A percentile compares a stretch with the other conserved stretches of the same genome.
phyloP scores from a whole-genome alignment of 2,888 invertebrate genomes.

The Dendrolimus pini region DNA sequence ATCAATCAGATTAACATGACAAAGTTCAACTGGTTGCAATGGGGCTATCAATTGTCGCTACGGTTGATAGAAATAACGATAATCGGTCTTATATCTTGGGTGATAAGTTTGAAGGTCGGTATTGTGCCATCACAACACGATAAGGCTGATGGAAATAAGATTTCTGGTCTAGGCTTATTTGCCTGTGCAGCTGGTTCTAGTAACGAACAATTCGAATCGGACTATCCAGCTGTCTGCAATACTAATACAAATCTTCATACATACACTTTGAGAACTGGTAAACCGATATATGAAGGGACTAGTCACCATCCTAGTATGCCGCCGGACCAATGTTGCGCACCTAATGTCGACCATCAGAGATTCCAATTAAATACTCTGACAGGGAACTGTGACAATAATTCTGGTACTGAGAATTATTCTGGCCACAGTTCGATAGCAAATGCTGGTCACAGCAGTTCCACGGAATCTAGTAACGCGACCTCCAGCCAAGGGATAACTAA shows the following conservation, averaged over 20 bases:
- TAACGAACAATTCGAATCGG: constrained; percentile 88
- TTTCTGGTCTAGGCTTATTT: constrained; percentile 86
- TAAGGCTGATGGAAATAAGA: constrained; percentile 80
- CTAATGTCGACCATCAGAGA: constrained; percentile 61
- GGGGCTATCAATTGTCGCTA: constrained; percentile 92
- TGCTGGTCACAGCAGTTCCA: constrained; percentile 71
- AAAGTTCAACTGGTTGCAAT: constrained; percentile 91
- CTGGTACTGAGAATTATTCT: constrained; percentile 79
- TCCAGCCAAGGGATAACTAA: constrained; percentile 71
- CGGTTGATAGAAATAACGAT: constrained; percentile 92
- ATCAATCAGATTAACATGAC: constrained; percentile 75
- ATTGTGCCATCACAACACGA: constrained; percentile 81
- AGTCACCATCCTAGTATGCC: constrained; percentile 59
- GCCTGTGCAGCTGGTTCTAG: constrained; percentile 90
- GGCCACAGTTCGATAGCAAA: constrained; percentile 77
- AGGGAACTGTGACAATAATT: constrained; percentile 77
- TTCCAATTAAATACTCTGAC: constrained; percentile 74
- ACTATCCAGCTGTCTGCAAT: constrained; percentile 90
- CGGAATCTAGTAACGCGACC: constrained; percentile 70
- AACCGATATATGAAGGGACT: constrained; percentile 83
- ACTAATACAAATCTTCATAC: constrained; percentile 91
- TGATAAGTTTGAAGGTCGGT: constrained; percentile 84
- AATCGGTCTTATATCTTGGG: constrained; percentile 90
- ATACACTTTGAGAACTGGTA: constrained; percentile 86
- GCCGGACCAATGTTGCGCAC: constrained; percentile 60